A percentile compares a stretch with the other conserved stretches of the same genome.
These are phyloP conservation scores for Amblyjoppa fuscipennis DNA, from an alignment of 2,888 invertebrate genomes.

Conservation along the genomic window DNA sequence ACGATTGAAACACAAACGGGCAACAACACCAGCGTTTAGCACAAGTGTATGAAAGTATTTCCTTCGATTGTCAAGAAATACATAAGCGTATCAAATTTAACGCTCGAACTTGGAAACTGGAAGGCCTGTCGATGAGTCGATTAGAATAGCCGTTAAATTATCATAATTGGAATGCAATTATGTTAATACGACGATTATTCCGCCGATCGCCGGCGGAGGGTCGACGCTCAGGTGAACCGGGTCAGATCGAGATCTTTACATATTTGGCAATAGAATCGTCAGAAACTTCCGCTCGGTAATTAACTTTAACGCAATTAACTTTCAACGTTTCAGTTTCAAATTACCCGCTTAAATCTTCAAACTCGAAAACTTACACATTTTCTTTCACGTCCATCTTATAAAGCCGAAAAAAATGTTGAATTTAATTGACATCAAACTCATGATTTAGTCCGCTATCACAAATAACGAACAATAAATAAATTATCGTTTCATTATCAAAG, in stretches of 20 bases:
- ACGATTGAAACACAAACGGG: neutral
- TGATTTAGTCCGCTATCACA: too few species aligned
- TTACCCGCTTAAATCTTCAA: neutral
- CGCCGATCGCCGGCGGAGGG: conserved; percentile 7
- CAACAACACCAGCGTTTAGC: neutral
- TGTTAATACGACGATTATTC: conserved; percentile 73
- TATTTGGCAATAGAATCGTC: conserved; percentile 1
- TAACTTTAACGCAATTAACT: neutral
- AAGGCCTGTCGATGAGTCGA: conserved; percentile 78
- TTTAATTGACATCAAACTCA: too few species aligned
- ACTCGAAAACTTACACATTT: neutral
- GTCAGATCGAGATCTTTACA: neutral
- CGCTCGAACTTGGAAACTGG: neutral
- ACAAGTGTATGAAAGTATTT: conserved; percentile 71
- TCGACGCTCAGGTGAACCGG: conserved; percentile 61
- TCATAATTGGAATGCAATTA: conserved; percentile 83
- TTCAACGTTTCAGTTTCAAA: neutral
- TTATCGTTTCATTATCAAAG: too few species aligned
- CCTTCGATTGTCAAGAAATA: conserved; percentile 79
- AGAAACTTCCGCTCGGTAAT: neutral
- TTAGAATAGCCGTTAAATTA: conserved; percentile 78
- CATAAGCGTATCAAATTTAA: neutral
- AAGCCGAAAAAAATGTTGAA: neutral
- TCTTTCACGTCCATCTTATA: neutral
- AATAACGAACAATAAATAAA: too few species aligned